Conservation (phyloP, 35 echinoderm and acorn worm species). For the Lytechinus variegatus region DNA sequence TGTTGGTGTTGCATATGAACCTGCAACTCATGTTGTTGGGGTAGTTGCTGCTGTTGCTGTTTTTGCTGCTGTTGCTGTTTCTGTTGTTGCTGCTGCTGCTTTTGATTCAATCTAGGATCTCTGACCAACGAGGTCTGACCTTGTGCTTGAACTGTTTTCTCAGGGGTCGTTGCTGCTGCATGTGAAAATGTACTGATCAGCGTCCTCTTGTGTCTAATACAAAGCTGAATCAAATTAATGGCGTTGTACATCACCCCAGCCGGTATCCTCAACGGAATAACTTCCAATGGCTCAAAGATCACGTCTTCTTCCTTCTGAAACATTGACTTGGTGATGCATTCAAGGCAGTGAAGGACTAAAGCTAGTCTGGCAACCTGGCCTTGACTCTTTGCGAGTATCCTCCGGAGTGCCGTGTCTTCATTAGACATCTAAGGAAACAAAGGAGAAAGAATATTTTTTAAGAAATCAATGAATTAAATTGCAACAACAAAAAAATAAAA, state of each 20-base stretch:
- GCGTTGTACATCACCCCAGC: constrained; percentile 37
- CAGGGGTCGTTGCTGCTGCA: background rate
- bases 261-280: background rate
- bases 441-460: background rate
- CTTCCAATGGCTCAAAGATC: background rate
- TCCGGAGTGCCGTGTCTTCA: background rate
- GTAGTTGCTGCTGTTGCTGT: background rate
- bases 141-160: background rate
- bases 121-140: background rate
- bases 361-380: constrained; percentile 53
- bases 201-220: constrained; percentile 33
- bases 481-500: no score
- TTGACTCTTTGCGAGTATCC: constrained; percentile 41
- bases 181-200: background rate
- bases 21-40: background rate
- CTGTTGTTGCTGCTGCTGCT: background rate
- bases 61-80: background rate
- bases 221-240: constrained; percentile 38
- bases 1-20: background rate
- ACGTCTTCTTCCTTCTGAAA: background rate
- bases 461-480: no score
- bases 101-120: background rate
- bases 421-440: background rate
- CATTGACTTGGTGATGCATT: background rate
- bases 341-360: constrained; percentile 25